Evolutionary conservation across 1,140 invertebrate genomes (phyloP).

Genomic region (Papilio dardanus): DNA sequence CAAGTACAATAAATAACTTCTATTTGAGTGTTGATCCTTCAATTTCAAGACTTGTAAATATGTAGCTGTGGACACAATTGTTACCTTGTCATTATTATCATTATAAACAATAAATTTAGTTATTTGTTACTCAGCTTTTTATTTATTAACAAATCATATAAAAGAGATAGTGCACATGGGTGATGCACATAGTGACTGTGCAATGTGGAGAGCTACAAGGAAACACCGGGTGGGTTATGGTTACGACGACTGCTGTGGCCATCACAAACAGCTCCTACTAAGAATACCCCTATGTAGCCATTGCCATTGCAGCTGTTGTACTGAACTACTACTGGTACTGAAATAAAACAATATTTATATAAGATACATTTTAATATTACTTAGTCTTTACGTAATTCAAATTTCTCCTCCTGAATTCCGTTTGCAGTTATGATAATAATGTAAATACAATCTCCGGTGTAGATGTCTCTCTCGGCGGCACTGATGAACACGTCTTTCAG

Average conservation of each 20-base stretch:
- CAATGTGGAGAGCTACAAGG: too few relatives aligned
- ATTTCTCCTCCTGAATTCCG: slow-evolving; percentile 88
- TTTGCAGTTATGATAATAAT: slow-evolving; percentile 96
- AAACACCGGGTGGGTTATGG: too few relatives aligned
- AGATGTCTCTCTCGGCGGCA: slow-evolving; percentile 98
- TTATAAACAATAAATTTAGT: slow-evolving; percentile 71
- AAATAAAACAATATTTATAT: slow-evolving; percentile 56
- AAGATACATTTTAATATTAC: slow-evolving; percentile 41
- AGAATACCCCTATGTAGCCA: too few relatives aligned
- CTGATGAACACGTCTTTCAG: slow-evolving; percentile 98
- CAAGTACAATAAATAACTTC: slow-evolving; percentile 76
- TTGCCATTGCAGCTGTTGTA: too few relatives aligned
- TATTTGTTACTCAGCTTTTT: slow-evolving; percentile 60
- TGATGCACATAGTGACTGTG: too few relatives aligned
- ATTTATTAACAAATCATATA: slow-evolving; percentile 15
- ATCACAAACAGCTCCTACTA: too few relatives aligned
- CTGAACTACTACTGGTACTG: too few relatives aligned
- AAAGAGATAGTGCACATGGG: not conserved
- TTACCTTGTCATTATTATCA: slow-evolving; percentile 75
- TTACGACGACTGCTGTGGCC: too few relatives aligned
- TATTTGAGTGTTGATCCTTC: slow-evolving; percentile 54
- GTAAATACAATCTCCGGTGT: slow-evolving; percentile 95
- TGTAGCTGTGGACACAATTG: slow-evolving; percentile 73
- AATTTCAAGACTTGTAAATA: slow-evolving; percentile 67
- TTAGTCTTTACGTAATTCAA: slow-evolving; percentile 92